Percentiles rank a stretch among this genome's conserved stretches.
phyloP scores from a whole-genome alignment of 2,113 vertebrate genomes.

The Spea bombifrons region DNA sequence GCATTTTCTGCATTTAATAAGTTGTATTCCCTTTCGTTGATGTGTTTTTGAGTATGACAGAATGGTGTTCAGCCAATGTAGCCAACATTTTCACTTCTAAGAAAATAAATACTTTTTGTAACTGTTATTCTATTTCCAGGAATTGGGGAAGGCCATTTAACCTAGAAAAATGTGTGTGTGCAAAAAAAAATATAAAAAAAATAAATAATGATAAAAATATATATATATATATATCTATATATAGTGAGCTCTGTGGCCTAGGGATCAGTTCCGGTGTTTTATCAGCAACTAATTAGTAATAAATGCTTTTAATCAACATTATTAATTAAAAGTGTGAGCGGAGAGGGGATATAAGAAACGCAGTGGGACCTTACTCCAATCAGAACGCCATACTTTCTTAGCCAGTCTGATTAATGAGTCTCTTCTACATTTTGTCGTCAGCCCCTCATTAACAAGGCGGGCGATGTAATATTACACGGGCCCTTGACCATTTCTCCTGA shows the following conservation, averaged over 20 bases:
- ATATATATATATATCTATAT: constrained; percentile 4
- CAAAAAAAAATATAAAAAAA: too few relatives aligned
- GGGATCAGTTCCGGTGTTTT: not conserved
- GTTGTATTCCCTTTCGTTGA: too few relatives aligned
- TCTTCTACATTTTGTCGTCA: constrained; percentile 44
- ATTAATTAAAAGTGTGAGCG: constrained; percentile 41
- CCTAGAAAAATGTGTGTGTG: not conserved
- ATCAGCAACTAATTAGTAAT: not conserved
- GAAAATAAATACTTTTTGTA: constrained; percentile 23
- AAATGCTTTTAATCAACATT: constrained; percentile 20
- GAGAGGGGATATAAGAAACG: constrained; percentile 29
- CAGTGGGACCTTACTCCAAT: constrained; percentile 32
- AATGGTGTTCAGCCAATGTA: too few relatives aligned
- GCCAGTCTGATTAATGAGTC: constrained; percentile 52
- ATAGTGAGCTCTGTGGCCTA: not conserved
- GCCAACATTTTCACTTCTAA: not conserved
- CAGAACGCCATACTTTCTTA: constrained; percentile 4
- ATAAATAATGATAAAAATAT: too few relatives aligned
- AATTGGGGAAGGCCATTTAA: too few relatives aligned
- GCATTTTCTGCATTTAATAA: too few relatives aligned
- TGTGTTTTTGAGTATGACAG: too few relatives aligned
- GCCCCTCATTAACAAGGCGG: constrained; percentile 53
- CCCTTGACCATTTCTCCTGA: constrained; percentile 42
- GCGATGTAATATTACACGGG: constrained; percentile 54
- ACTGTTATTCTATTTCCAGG: not conserved